These are phyloP conservation scores for Parazoanthus swiftii DNA, from an alignment of 92 coral and sea anemone genomes.

Conservation along the genomic window DNA sequence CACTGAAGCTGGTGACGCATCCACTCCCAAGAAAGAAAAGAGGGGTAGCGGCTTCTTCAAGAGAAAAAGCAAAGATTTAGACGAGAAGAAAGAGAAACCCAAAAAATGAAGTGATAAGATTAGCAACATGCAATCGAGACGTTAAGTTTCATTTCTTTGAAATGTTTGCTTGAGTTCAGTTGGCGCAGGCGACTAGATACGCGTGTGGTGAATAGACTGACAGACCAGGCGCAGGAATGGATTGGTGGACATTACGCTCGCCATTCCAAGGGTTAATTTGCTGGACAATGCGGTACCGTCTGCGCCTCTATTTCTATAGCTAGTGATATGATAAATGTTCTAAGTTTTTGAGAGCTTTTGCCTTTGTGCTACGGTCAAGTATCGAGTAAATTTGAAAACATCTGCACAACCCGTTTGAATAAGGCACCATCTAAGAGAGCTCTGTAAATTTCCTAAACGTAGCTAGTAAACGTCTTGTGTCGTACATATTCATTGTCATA, in stretches of 20 bases:
- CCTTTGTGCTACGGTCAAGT: background rate
- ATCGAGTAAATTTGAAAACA: background rate
- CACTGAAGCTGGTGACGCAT: slow-evolving; percentile 54
- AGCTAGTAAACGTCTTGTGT: background rate
- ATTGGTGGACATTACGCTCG: background rate
- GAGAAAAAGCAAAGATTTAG: slow-evolving; percentile 78
- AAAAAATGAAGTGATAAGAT: slow-evolving; percentile 28
- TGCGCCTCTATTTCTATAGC: background rate
- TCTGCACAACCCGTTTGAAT: background rate
- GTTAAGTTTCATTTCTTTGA: slow-evolving; percentile 35
- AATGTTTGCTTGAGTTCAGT: slow-evolving; percentile 17
- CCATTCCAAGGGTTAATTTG: slow-evolving; percentile 9
- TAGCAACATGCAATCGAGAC: slow-evolving; percentile 21
- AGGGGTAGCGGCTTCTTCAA: slow-evolving; percentile 75
- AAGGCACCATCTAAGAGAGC: background rate
- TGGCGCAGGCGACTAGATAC: background rate
- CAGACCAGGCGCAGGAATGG: no score
- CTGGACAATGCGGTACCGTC: background rate
- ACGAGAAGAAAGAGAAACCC: slow-evolving; percentile 50
- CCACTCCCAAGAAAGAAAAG: slow-evolving; percentile 81
- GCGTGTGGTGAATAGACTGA: background rate
- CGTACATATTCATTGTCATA: slow-evolving; percentile 21
- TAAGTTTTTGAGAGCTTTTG: background rate
- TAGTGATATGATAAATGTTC: background rate
- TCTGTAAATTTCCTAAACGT: background rate